Evolutionary conservation across 1,140 invertebrate genomes (phyloP).

Genomic region (Spodoptera frugiperda): DNA sequence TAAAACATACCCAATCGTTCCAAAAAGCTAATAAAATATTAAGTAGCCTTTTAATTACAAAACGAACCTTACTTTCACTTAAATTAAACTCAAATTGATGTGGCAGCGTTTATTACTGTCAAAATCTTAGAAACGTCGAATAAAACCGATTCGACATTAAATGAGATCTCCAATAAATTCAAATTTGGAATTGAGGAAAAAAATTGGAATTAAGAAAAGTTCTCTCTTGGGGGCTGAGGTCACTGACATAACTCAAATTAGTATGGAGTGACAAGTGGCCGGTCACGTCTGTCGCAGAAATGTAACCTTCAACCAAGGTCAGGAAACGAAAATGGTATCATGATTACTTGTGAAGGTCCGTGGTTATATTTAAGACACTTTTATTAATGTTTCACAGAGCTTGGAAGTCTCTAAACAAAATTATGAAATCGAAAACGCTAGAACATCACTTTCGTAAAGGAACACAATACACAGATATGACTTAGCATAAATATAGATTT

Average conservation of each 20-base stretch:
- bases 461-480: constrained; percentile 10
- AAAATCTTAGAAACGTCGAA: background rate
- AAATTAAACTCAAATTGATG: too few species aligned
- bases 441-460: too few species aligned
- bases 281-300: constrained; percentile 22
- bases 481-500: constrained; percentile 12
- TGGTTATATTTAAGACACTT: background rate
- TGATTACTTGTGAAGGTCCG: constrained; percentile 2
- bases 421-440: too few species aligned
- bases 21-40: too few species aligned
- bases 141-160: background rate
- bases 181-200: constrained; percentile 26
- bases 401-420: background rate
- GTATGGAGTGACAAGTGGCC: constrained; percentile 28
- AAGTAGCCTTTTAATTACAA: too few species aligned
- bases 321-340: constrained; percentile 1
- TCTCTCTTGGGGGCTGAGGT: constrained; percentile 24
- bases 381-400: background rate
- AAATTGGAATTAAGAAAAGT: constrained; percentile 35
- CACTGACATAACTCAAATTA: constrained; percentile 45
- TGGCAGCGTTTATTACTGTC: background rate
- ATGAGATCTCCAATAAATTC: constrained; percentile 18
- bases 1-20: too few species aligned
- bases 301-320: constrained; percentile 31
- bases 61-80: too few species aligned